A percentile compares a stretch with the other conserved stretches of the same genome.
phyloP scores from a whole-genome alignment of 2,113 vertebrate genomes.

The Tor tambroides region DNA sequence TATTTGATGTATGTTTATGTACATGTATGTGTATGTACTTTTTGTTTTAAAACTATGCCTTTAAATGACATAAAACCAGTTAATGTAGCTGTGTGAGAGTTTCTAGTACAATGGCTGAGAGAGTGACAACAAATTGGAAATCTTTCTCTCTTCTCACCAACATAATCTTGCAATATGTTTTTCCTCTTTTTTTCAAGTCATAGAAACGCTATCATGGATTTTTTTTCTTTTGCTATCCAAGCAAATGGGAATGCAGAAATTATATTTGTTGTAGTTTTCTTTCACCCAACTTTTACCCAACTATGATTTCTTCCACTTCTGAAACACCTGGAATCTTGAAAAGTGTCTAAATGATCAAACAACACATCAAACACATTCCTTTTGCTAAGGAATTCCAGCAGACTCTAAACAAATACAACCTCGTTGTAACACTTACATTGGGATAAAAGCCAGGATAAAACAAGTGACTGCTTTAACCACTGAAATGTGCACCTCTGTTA shows the following conservation, averaged over 20 bases:
- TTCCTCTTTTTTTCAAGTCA: not conserved
- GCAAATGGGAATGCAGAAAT: not conserved
- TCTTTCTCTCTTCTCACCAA: too few species aligned
- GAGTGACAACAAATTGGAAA: too few species aligned
- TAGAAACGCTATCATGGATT: not conserved
- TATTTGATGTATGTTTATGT: not conserved
- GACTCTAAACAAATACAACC: not conserved
- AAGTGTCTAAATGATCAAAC: not conserved
- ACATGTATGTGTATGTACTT: not conserved
- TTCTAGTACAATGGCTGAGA: too few species aligned
- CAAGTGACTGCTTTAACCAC: slow-evolving; percentile 67
- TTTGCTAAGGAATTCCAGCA: not conserved
- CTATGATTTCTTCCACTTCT: not conserved
- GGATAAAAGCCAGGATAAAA: slow-evolving; percentile 37
- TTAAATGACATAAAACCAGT: slow-evolving; percentile 40
- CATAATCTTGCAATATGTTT: not conserved
- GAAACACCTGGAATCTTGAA: not conserved
- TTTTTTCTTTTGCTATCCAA: not conserved
- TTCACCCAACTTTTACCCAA: not conserved
- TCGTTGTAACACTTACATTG: slow-evolving; percentile 1
- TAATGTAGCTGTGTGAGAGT: too few species aligned
- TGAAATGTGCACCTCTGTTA: slow-evolving; percentile 58
- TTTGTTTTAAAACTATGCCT: not conserved
- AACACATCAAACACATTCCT: not conserved
- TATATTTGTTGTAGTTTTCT: not conserved